phyloP scores from a whole-genome alignment of 2,113 vertebrate species.

The Alexandromys fortis region DNA sequence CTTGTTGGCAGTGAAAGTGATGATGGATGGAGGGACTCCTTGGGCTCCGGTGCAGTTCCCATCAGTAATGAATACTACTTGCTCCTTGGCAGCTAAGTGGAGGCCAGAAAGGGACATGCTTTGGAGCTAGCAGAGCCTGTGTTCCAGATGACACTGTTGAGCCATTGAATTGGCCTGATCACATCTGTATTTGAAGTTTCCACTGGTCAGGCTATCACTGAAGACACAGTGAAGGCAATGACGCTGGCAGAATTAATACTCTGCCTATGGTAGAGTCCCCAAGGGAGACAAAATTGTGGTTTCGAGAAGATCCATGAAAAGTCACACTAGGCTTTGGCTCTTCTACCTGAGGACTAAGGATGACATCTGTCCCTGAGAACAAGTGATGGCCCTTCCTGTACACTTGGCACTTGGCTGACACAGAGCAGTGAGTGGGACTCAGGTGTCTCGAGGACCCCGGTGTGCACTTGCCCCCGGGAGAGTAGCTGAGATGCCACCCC shows the following conservation, averaged over 20 bases:
- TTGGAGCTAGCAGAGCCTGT: not conserved
- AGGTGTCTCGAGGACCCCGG: accelerated
- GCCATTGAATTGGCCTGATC: not conserved
- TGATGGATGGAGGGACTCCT: not conserved
- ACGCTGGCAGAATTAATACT: not conserved
- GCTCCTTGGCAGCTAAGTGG: not conserved
- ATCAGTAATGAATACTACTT: not conserved
- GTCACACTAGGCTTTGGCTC: not conserved
- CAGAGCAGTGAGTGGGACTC: accelerated
- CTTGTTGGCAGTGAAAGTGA: not conserved
- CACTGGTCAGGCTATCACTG: not conserved
- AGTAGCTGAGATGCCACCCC: not conserved
- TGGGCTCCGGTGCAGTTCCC: not conserved
- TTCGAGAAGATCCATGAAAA: not conserved
- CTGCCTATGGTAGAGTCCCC: not conserved
- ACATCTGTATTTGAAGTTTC: not conserved
- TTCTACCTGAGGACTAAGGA: not conserved
- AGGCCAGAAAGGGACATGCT: not conserved
- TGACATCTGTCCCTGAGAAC: not conserved
- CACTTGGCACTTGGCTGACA: not conserved
- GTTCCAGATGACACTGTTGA: not conserved
- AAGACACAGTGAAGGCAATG: not conserved
- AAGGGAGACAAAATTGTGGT: not conserved
- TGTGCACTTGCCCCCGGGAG: not conserved
- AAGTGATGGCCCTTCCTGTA: not conserved